Percentiles rank a stretch among this genome's conserved stretches.
These are phyloP conservation scores for Rachycentron canadum DNA, from an alignment of 2,797 vertebrate species.

Conservation along the genomic window DNA sequence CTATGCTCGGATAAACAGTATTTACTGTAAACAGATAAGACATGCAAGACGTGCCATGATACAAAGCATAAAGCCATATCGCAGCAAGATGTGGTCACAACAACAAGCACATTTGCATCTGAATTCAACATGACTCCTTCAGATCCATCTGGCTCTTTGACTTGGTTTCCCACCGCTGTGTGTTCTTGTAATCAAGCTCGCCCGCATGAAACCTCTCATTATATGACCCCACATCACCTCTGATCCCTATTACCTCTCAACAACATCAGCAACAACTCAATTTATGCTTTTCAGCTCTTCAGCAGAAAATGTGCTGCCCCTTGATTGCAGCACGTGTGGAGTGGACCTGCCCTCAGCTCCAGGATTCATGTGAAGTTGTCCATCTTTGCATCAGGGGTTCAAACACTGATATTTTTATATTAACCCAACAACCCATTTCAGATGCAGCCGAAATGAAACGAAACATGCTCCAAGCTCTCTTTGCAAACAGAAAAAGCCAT, in stretches of 20 bases:
- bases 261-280: background rate
- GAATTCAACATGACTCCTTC: background rate
- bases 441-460: conserved; percentile 17
- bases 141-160: background rate
- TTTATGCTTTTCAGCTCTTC: conserved; percentile 13
- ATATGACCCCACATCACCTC: background rate
- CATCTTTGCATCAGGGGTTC: conserved; percentile 1
- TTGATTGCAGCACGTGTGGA: background rate
- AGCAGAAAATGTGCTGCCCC: conserved; percentile 1
- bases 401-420: conserved; percentile 12
- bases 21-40: background rate
- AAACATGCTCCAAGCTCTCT: background rate
- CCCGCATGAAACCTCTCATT: background rate
- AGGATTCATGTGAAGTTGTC: background rate
- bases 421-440: conserved; percentile 2
- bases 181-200: background rate
- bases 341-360: background rate
- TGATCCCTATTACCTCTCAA: conserved; percentile 26
- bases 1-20: background rate
- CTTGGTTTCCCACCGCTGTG: background rate
- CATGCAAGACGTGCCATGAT: background rate
- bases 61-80: background rate
- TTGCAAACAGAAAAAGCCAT: conserved; percentile 17
- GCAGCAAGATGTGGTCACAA: background rate
- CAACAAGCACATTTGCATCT: background rate